Evolutionary conservation across 35 echinoderm and acorn worm genomes (phyloP).

Genomic region (Ophioderma brevispina): DNA sequence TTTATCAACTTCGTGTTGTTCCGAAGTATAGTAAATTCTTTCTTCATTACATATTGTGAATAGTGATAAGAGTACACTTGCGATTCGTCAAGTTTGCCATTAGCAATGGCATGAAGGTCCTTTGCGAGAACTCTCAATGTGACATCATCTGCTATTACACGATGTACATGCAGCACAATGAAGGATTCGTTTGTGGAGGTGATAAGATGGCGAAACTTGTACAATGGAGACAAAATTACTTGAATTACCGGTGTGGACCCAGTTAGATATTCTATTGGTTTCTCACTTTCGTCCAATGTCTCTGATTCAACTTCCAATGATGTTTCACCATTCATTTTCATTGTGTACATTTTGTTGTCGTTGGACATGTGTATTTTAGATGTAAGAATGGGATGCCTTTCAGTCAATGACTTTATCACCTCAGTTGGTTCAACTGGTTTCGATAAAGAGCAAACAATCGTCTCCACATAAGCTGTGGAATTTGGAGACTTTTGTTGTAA

Average conservation of each 20-base stretch:
- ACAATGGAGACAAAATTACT: conserved; percentile 4
- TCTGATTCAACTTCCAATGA: background rate
- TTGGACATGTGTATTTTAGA: background rate
- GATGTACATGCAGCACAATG: conserved; percentile 16
- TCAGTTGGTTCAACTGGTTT: background rate
- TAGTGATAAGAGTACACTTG: background rate
- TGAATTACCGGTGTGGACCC: background rate
- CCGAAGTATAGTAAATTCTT: background rate
- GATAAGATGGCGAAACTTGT: conserved; percentile 3
- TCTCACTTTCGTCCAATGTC: background rate
- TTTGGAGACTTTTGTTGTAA: conserved; percentile 16
- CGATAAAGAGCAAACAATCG: background rate
- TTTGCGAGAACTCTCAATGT: background rate
- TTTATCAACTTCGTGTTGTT: background rate
- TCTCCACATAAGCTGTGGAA: conserved; percentile 14
- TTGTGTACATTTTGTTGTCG: conserved; percentile 7
- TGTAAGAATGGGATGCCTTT: background rate
- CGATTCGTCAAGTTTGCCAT: background rate
- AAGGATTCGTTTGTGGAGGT: background rate
- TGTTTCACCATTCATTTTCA: background rate
- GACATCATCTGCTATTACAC: conserved; percentile 1
- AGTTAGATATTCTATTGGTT: background rate
- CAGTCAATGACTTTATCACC: background rate
- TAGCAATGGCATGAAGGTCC: background rate
- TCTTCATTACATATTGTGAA: conserved; percentile 10